These are phyloP conservation scores for Polyodon spathula DNA, from an alignment of 2,113 vertebrate species.

Conservation along the genomic window DNA sequence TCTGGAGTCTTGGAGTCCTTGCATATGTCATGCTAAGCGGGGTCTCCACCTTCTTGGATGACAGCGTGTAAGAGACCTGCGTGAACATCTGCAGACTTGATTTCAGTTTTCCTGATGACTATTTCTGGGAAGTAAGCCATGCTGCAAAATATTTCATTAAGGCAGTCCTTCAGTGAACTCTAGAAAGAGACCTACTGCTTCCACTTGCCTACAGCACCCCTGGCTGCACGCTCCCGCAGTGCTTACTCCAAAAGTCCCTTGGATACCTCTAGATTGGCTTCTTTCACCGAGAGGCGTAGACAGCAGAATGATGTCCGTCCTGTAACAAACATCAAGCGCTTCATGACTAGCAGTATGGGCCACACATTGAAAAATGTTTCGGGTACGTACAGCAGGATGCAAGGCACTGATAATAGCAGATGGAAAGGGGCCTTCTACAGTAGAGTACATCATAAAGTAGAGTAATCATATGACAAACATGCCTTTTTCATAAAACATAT, in stretches of 20 bases:
- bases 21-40: conserved; percentile 89
- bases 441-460: not conserved
- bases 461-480: no score
- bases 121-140: conserved; percentile 79
- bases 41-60: conserved; percentile 91
- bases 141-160: conserved; percentile 84
- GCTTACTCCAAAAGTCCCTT: conserved; percentile 82
- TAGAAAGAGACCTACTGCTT: conserved; percentile 72
- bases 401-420: not conserved
- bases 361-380: conserved; percentile 43
- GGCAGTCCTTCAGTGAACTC: conserved; percentile 79
- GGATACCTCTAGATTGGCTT: conserved; percentile 80
- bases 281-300: conserved; percentile 82
- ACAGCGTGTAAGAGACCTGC: conserved; percentile 92
- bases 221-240: conserved; percentile 78
- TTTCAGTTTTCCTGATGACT: conserved; percentile 90
- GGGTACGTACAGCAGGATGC: no score
- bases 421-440: not conserved
- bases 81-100: conserved; percentile 91
- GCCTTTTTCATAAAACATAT: not conserved
- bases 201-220: conserved; percentile 84
- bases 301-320: conserved; percentile 86
- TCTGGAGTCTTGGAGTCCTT: conserved; percentile 90
- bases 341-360: conserved; percentile 61
- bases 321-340: conserved; percentile 75